phyloP scores from a whole-genome alignment of 2,797 vertebrate genomes.

The Hybognathus amarus region DNA sequence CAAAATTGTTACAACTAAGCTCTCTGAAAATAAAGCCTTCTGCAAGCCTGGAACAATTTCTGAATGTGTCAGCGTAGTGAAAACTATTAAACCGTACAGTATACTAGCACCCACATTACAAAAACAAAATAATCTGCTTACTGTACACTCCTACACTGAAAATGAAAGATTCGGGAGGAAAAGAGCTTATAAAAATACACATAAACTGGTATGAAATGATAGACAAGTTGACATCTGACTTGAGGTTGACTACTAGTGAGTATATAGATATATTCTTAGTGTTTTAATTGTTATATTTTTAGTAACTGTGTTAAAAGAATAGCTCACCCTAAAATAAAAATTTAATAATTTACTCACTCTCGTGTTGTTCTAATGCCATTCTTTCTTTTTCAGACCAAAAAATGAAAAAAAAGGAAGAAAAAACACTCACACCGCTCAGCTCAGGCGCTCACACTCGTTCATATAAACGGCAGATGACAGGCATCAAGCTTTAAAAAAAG shows the following conservation, averaged over 20 bases:
- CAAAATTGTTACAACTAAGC: constrained; percentile 28
- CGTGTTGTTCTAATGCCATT: neutral
- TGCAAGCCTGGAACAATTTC: neutral
- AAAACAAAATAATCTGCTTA: constrained; percentile 10
- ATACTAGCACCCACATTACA: neutral
- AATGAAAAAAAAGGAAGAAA: neutral
- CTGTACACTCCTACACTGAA: constrained; percentile 6
- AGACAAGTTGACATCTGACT: neutral
- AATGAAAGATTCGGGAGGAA: neutral
- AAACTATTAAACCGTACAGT: constrained; percentile 10
- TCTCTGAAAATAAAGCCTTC: neutral
- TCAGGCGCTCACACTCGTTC: neutral
- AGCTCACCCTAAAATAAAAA: neutral
- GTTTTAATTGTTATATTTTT: neutral
- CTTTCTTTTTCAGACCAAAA: neutral
- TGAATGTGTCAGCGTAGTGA: constrained; percentile 11
- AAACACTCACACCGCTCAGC: neutral
- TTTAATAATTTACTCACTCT: neutral
- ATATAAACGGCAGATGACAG: neutral
- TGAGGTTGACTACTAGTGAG: neutral
- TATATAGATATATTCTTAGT: neutral
- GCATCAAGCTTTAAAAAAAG: neutral
- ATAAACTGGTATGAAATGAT: neutral
- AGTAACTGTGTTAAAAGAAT: neutral
- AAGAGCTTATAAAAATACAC: neutral